Evolutionary conservation across 1,140 invertebrate species (phyloP).

Genomic region (Heliconius nattereri): DNA sequence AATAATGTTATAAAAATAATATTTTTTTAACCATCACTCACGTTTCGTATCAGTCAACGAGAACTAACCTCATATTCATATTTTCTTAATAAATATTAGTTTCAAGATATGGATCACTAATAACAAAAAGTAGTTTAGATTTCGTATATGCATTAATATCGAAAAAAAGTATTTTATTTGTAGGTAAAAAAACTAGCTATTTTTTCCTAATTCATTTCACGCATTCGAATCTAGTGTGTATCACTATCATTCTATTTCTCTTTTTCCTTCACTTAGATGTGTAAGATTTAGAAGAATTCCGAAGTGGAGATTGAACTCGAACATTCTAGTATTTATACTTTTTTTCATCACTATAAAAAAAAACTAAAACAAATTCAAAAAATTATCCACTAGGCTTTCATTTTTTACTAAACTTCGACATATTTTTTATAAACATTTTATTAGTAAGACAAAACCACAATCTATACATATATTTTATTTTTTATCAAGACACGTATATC

Average conservation of each 20-base stretch:
- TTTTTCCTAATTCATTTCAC: too few relatives aligned
- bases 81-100: conserved; percentile 7
- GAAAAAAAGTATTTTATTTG: not conserved
- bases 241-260: too few relatives aligned
- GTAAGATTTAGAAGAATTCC: too few relatives aligned
- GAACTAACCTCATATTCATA: not conserved
- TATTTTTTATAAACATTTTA: too few relatives aligned
- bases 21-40: conserved; percentile 5
- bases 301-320: too few relatives aligned
- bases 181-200: not conserved
- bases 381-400: too few relatives aligned
- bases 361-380: too few relatives aligned
- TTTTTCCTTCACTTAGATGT: too few relatives aligned
- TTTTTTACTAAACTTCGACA: too few relatives aligned
- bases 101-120: not conserved
- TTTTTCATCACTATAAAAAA: too few relatives aligned
- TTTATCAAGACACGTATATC: not conserved
- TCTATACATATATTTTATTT: not conserved
- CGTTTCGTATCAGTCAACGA: conserved; percentile 15
- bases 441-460: not conserved
- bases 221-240: too few relatives aligned
- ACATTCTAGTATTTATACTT: too few relatives aligned
- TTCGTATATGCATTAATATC: not conserved
- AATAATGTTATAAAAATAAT: not conserved
- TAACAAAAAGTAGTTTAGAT: not conserved